Conservation (phyloP, 1,140 invertebrate genomes). For the Anastrepha ludens region DNA sequence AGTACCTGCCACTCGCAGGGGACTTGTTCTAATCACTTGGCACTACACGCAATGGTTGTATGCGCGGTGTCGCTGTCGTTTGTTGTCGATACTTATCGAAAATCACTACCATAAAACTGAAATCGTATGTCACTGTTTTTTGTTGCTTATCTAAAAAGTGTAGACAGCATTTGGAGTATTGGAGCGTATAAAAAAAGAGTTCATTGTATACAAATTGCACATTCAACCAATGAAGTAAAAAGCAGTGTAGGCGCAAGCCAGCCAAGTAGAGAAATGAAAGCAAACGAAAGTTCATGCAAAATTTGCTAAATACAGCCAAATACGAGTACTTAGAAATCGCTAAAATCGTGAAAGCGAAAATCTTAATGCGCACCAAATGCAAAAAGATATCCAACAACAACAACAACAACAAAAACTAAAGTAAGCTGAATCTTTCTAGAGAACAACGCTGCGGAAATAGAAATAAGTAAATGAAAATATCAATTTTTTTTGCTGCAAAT, state of each 20-base stretch:
- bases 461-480: conserved; percentile 12
- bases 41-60: no score
- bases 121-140: no score
- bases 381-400: background rate
- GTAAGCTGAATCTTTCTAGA: background rate
- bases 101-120: no score
- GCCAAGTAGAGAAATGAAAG: background rate
- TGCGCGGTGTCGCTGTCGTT: no score
- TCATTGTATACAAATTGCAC: no score
- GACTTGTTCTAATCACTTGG: no score
- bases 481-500: conserved; percentile 50
- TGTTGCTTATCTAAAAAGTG: no score
- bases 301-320: background rate
- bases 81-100: no score
- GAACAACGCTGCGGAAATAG: background rate
- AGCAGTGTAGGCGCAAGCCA: background rate
- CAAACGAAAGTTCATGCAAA: conserved; percentile 15
- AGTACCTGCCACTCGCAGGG: no score
- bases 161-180: no score
- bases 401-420: background rate
- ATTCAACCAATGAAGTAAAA: background rate
- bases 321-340: background rate
- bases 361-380: background rate
- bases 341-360: background rate
- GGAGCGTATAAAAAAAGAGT: no score